Base-by-base conservation (phyloP, 2,888 invertebrate species). In the Calliscelio sp. region DNA sequence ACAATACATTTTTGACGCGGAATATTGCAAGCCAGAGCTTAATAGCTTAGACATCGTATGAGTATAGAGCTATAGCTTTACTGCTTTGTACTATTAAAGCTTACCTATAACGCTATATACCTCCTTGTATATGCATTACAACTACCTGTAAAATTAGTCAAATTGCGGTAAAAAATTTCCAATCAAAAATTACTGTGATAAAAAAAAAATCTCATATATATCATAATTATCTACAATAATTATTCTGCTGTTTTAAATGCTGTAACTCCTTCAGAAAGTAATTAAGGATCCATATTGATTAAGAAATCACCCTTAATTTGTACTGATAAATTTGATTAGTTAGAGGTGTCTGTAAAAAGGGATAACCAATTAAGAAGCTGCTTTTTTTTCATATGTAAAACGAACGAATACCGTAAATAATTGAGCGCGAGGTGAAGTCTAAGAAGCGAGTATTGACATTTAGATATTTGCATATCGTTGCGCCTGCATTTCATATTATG, bases 401-500 rank as follows among this genome's bases (percentile, higher is more conserved):
- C 41, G 25, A 1, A 28, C 24, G 16, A 46, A 24, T 11, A 32
- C 28, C 8, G 11, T 73, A 10, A 61, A 74, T 81, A 59, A 74
- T 81, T 74, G 38, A 65, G 28, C 25, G 8, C 11, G 28, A 49
- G 49, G 53, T 44, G 53, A 51, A 73, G 35, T 73, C 41, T 78
- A 66, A 78, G 78, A 55, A 53, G 35, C 41, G 32, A 78, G 68
- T 71, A 78, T 83, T 78, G 82, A 83, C 78, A 73, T 78, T 78
- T 71, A n/a, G 61, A 53, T 68, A 83, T 78, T 83, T 78, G 82
- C 82, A 83, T 83, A 73, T 78, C 66, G 61, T 49, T 71, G 66
- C 68, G 74, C 44, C 57, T 74, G 74, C 53, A 63, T 63, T 83
- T 74, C 79, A 57, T 57, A 63, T 79, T 83, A 79, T 79, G 83